These are phyloP conservation scores for Acleris literana DNA, from an alignment of 2,888 invertebrate genomes.

Conservation along the genomic window DNA sequence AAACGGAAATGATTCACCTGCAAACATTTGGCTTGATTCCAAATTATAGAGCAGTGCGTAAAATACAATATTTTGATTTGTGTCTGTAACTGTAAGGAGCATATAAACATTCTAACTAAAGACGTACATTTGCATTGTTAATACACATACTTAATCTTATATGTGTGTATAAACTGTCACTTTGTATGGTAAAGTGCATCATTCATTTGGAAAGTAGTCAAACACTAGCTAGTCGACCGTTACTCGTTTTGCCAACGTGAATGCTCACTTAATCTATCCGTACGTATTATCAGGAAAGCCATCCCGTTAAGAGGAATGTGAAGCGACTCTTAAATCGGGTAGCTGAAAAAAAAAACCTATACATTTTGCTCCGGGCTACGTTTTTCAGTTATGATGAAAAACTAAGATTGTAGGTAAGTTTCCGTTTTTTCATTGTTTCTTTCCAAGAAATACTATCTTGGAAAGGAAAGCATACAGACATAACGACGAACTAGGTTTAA, in stretches of 20 bases:
- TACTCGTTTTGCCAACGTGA: neutral
- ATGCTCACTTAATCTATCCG: constrained; percentile 2
- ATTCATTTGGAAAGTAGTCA: no score
- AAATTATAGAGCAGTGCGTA: constrained; percentile 24
- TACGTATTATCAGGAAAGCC: constrained; percentile 7
- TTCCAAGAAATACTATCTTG: no score
- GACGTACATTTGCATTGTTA: neutral
- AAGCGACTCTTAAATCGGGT: no score
- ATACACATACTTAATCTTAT: neutral
- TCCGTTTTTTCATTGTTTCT: no score
- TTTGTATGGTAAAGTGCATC: neutral
- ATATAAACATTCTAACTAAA: constrained; percentile 7
- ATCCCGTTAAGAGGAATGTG: no score
- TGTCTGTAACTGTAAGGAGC: constrained; percentile 11
- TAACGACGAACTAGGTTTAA: no score
- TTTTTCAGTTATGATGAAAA: no score
- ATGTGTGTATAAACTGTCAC: neutral
- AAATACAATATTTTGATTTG: constrained; percentile 31
- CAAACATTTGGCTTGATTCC: constrained; percentile 18
- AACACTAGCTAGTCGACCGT: constrained; percentile 6
- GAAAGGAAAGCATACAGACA: no score
- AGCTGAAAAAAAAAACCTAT: no score
- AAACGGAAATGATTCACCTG: constrained; percentile 35
- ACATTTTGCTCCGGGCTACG: neutral
- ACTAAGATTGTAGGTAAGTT: no score